Percentiles rank a stretch among this genome's conserved stretches.
Evolutionary conservation across 2,888 invertebrate genomes (phyloP).

Genomic region (Apodemia duryi): DNA sequence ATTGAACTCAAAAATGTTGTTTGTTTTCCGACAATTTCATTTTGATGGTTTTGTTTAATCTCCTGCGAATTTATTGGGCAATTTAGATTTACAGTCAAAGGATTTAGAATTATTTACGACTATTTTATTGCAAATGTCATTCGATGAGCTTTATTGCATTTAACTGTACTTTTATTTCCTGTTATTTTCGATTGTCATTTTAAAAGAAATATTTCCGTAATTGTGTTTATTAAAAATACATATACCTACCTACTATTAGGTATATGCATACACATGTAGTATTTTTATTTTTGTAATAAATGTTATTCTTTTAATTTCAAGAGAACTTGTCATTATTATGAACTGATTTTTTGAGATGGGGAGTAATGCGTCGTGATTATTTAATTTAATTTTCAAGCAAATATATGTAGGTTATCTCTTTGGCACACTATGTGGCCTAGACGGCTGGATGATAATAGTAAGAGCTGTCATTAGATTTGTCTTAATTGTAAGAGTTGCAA

Average conservation of each 20-base stretch:
- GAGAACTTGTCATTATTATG: too few relatives aligned
- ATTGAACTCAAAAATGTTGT: neutral
- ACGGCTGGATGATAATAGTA: too few relatives aligned
- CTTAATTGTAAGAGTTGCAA: neutral
- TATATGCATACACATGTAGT: too few relatives aligned
- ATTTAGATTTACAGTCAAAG: slow-evolving; percentile 13
- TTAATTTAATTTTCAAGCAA: too few relatives aligned
- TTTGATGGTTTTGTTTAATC: slow-evolving; percentile 5
- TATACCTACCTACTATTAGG: too few relatives aligned
- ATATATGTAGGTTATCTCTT: too few relatives aligned
- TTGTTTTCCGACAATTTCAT: slow-evolving; percentile 3
- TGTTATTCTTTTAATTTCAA: too few relatives aligned
- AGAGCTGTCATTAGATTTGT: neutral
- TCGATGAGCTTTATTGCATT: slow-evolving; percentile 10
- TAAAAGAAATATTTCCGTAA: neutral
- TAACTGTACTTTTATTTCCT: slow-evolving; percentile 4
- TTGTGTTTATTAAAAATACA: neutral
- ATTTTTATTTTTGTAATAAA: too few relatives aligned
- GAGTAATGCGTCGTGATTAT: too few relatives aligned
- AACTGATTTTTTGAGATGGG: too few relatives aligned
- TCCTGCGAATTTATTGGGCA: slow-evolving; percentile 5
- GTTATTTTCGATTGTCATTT: neutral
- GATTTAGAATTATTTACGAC: slow-evolving; percentile 13
- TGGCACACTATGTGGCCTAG: too few relatives aligned
- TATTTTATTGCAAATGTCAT: slow-evolving; percentile 10